Conservation (phyloP, 2,888 invertebrate species). For the Perdita meconis region DNA sequence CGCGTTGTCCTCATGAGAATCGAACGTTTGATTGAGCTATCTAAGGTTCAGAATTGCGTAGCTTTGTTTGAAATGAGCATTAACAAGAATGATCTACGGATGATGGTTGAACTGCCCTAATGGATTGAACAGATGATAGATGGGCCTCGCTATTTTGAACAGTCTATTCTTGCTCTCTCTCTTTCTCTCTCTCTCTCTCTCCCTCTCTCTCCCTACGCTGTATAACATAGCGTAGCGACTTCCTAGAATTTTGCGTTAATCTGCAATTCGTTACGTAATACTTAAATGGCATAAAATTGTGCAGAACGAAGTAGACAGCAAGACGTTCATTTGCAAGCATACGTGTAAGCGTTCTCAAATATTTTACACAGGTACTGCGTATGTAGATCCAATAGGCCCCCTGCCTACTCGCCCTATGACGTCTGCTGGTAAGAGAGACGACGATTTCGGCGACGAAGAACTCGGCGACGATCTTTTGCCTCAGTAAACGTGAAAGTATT, state of each 20-base stretch:
- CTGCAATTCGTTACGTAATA: conserved; percentile 20
- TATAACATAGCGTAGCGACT: conserved; percentile 43
- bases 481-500: conserved; percentile 84
- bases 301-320: background rate
- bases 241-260: conserved; percentile 14
- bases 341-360: background rate
- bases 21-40: conserved; percentile 15
- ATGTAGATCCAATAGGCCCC: conserved; percentile 86
- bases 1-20: conserved; percentile 4
- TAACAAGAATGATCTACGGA: conserved; percentile 74
- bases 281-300: conserved; percentile 1
- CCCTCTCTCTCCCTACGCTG: conserved; percentile 39
- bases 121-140: conserved; percentile 81
- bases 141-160: conserved; percentile 70
- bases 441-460: conserved; percentile 91
- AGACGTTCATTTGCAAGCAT: background rate
- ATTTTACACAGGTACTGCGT: conserved; percentile 84
- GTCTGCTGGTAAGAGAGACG: conserved; percentile 86
- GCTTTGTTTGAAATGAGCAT: conserved; percentile 70
- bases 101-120: conserved; percentile 74
- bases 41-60: conserved; percentile 64
- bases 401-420: conserved; percentile 86
- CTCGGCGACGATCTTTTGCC: conserved; percentile 90
- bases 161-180: conserved; percentile 72
- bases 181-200: conserved; percentile 68